phyloP scores from a whole-genome alignment of 1,140 invertebrate genomes.

The Cydia amplana region DNA sequence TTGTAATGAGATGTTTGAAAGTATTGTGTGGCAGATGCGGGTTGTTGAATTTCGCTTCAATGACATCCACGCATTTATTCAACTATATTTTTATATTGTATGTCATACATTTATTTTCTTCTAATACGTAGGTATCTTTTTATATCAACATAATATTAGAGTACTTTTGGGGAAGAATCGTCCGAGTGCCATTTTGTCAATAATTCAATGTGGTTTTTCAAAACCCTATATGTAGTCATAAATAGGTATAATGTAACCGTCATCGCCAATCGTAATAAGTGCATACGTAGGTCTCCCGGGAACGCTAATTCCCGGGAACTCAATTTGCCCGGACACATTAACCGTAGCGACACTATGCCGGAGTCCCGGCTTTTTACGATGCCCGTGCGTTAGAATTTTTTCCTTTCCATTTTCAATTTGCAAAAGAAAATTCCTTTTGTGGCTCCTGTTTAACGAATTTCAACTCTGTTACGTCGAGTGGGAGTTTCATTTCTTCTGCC shows the following conservation, averaged over 20 bases:
- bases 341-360: constrained; percentile 60
- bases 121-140: too few species aligned
- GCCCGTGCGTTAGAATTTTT: constrained; percentile 55
- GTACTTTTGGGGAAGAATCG: too few species aligned
- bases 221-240: neutral
- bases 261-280: constrained; percentile 33
- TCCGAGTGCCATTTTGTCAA: neutral
- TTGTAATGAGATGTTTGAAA: constrained; percentile 17
- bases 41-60: neutral
- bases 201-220: neutral
- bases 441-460: constrained; percentile 26
- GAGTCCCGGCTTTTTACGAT: constrained; percentile 62
- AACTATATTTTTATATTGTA: neutral
- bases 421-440: constrained; percentile 54
- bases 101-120: neutral
- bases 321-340: constrained; percentile 76
- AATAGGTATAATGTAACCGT: constrained; percentile 34
- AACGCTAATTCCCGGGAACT: constrained; percentile 72
- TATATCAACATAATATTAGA: too few species aligned
- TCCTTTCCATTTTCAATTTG: constrained; percentile 67
- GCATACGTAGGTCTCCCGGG: constrained; percentile 52
- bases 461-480: constrained; percentile 29
- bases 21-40: constrained; percentile 13
- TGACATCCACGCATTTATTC: neutral
- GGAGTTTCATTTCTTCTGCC: constrained; percentile 45